A percentile compares a stretch with the other conserved stretches of the same genome.
Conservation (phyloP, 1,140 invertebrate genomes). For the Calephelis nemesis region DNA sequence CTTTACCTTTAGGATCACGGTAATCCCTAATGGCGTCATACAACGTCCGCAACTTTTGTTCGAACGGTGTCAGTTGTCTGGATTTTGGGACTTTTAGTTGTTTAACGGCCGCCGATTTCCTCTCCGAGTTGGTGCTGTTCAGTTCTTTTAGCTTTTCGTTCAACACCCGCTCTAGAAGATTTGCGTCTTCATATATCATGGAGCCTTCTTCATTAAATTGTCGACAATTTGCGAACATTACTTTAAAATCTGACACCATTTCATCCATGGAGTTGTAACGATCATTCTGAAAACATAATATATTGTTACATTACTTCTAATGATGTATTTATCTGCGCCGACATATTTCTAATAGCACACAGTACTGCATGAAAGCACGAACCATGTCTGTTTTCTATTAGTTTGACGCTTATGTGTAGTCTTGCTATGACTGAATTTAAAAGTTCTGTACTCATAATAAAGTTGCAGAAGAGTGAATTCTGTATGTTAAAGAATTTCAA, state of each 20-base stretch:
- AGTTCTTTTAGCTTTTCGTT: conserved; percentile 91
- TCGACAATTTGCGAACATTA: conserved; percentile 98
- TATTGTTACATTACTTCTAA: not conserved
- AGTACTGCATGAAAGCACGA: too few species aligned
- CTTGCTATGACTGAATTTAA: too few species aligned
- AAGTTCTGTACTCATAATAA: too few species aligned
- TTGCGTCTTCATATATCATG: conserved; percentile 96
- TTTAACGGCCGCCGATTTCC: conserved; percentile 47
- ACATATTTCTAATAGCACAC: too few species aligned
- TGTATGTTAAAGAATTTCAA: too few species aligned
- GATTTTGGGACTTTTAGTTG: conserved; percentile 52
- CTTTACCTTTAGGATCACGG: conserved; percentile 88
- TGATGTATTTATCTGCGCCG: not conserved
- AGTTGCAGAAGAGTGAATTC: too few species aligned
- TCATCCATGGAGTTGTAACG: conserved; percentile 82
- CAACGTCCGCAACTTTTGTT: conserved; percentile 91
- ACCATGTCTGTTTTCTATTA: too few species aligned
- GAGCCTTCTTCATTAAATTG: conserved; percentile 98
- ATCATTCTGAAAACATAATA: conserved; percentile 68
- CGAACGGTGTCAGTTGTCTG: conserved; percentile 78
- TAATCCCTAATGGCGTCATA: conserved; percentile 95
- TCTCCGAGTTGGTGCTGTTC: conserved; percentile 41
- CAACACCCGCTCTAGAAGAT: conserved; percentile 90
- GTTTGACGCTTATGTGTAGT: too few species aligned
- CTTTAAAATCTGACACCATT: conserved; percentile 82